Conservation (phyloP, 2,797 vertebrate species). For the Thunnus albacares region DNA sequence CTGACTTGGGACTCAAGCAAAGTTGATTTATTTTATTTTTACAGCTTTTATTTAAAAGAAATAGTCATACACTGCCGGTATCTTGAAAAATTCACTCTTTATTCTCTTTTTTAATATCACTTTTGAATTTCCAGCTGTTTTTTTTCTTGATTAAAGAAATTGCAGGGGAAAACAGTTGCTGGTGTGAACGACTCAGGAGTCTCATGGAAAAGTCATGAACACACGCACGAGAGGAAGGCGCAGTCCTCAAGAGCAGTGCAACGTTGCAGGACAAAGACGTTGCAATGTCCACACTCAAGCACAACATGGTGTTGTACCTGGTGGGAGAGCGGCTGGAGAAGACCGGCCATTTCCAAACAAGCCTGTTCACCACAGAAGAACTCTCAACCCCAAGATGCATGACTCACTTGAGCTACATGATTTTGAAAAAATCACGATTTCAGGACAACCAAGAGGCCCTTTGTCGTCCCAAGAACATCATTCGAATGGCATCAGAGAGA, state of each 20-base stretch:
- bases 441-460: slow-evolving; percentile 39
- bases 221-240: slow-evolving; percentile 24
- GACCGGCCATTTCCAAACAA: slow-evolving; percentile 87
- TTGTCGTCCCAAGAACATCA: slow-evolving; percentile 3
- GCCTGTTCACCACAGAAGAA: slow-evolving; percentile 83
- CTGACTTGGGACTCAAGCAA: neutral
- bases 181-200: slow-evolving; percentile 47
- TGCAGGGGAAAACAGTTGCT: slow-evolving; percentile 24
- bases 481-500: slow-evolving; percentile 26
- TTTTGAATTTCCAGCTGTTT: slow-evolving; percentile 32
- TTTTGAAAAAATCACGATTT: slow-evolving; percentile 46
- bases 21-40: too few relatives aligned
- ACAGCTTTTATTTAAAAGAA: neutral
- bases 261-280: slow-evolving; percentile 46
- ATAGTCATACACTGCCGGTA: too few relatives aligned
- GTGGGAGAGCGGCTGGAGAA: slow-evolving; percentile 69
- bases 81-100: too few relatives aligned
- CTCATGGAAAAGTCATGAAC: slow-evolving; percentile 49
- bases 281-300: slow-evolving; percentile 21
- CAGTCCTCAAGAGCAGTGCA: slow-evolving; percentile 46
- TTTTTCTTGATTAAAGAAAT: slow-evolving; percentile 42
- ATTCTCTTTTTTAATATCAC: neutral
- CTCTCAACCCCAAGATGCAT: slow-evolving; percentile 34
- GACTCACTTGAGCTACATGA: slow-evolving; percentile 39
- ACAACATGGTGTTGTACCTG: slow-evolving; percentile 55